A percentile compares a stretch with the other conserved stretches of the same genome.
Evolutionary conservation across 2,113 vertebrate species (phyloP).

Genomic region (Crotalus horridus): DNA sequence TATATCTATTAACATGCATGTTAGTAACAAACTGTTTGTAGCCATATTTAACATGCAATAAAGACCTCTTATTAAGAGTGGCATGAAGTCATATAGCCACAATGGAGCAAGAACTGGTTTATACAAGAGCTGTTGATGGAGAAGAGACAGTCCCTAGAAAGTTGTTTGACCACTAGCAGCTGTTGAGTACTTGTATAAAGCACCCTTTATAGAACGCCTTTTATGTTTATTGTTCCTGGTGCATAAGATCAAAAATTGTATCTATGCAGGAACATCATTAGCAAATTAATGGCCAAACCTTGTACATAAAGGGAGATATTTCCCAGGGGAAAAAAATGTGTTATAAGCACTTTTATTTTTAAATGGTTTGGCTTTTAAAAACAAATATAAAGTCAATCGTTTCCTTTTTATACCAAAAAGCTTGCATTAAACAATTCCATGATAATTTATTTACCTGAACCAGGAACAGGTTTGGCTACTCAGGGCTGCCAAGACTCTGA

Average conservation of each 20-base stretch:
- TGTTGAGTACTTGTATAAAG: conserved; percentile 63
- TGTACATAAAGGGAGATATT: conserved; percentile 63
- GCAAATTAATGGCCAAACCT: conserved; percentile 67
- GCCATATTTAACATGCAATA: conserved; percentile 28
- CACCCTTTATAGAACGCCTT: conserved; percentile 57
- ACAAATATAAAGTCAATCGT: conserved; percentile 61
- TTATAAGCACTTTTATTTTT: conserved; percentile 61
- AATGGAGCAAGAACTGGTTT: conserved; percentile 47
- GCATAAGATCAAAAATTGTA: conserved; percentile 68
- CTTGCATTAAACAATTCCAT: conserved; percentile 63
- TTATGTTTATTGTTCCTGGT: conserved; percentile 58
- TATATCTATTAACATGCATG: not conserved
- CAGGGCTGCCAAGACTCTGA: conserved; percentile 53
- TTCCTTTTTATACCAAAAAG: conserved; percentile 61
- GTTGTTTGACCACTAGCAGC: conserved; percentile 62
- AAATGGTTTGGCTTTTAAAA: conserved; percentile 65
- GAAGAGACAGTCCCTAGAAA: conserved; percentile 63
- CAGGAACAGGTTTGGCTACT: conserved; percentile 62
- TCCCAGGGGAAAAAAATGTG: conserved; percentile 50
- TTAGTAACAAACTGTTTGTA: not conserved
- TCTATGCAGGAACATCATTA: conserved; percentile 66
- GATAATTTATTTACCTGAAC: conserved; percentile 54
- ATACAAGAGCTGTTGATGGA: conserved; percentile 69
- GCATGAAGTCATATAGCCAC: conserved; percentile 47
- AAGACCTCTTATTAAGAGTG: conserved; percentile 44